Evolutionary conservation across 2,888 invertebrate species (phyloP).

Genomic region (Aleiodes testaceus): DNA sequence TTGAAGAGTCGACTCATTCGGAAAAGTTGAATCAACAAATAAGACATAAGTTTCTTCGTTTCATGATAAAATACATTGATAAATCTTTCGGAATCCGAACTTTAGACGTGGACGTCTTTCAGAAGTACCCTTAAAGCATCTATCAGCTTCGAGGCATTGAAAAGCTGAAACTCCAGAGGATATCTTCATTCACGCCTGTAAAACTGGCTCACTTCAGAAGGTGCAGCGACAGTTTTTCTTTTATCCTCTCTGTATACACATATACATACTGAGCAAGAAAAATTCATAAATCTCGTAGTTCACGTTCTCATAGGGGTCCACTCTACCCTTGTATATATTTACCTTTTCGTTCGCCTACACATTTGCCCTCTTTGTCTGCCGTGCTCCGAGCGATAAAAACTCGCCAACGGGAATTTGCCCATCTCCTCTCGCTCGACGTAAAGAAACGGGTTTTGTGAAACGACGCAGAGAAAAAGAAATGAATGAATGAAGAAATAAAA

Average conservation of each 20-base stretch:
- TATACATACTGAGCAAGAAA: conserved; percentile 38
- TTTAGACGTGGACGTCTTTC: conserved; percentile 48
- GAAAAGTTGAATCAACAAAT: too few species aligned
- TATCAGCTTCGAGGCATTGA: conserved; percentile 57
- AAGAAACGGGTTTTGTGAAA: conserved; percentile 5
- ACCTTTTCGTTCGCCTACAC: conserved; percentile 47
- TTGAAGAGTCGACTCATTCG: too few species aligned
- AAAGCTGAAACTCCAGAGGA: conserved; percentile 36
- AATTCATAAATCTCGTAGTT: conserved; percentile 58
- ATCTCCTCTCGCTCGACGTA: background rate
- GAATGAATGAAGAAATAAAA: conserved; percentile 28
- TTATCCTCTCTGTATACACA: conserved; percentile 34
- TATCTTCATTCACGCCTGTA: conserved; percentile 47
- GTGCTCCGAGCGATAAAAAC: background rate
- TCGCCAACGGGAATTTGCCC: conserved; percentile 22
- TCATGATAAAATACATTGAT: conserved; percentile 47
- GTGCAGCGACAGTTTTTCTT: conserved; percentile 41
- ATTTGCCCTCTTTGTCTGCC: conserved; percentile 21
- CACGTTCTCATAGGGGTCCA: conserved; percentile 21
- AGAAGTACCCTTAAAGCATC: conserved; percentile 49
- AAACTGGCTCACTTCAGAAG: conserved; percentile 42
- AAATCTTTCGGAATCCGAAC: conserved; percentile 52
- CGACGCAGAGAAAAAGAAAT: conserved; percentile 27
- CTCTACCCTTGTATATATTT: conserved; percentile 41
- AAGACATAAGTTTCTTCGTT: too few species aligned